Evolutionary conservation across 2,113 vertebrate species (phyloP), one percentile per base, ranked within the genome.

Genomic region (Antigone vipio): DNA sequence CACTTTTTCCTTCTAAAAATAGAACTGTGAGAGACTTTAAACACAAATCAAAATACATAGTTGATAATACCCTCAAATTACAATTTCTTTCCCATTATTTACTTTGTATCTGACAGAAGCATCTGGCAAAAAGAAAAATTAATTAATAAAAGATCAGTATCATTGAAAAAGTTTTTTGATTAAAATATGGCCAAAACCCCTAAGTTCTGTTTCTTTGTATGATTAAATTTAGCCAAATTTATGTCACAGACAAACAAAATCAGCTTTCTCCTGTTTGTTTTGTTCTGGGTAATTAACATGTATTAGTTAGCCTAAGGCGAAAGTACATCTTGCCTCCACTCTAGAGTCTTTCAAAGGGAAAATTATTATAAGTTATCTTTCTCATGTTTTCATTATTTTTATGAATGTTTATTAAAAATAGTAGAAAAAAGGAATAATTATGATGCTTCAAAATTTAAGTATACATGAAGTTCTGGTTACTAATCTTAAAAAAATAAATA

Each of bases 111-210:
- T 59, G 21, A 22, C 27, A 15, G 24, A 76, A 55, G 5, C 21
- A 73, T 29, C 55, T 59, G n/a, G 3, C 0, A 2, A 60, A 91
- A 55, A 3, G 2, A 42, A 83, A 72, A 91, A 71, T 10, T 0
- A 64, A 6, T 67, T 88, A 1, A 9, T 47, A 62, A 47, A 71
- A 53, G 1, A 30, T 29, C 19, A 35, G 1, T 24, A 29, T 68
- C 1, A 27, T 9, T 47, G 7, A 45, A 17, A 9, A n/a, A 22
- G 15, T 10, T 64, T 84, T 49, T 23, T 30, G 4, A 45, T 63
- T 53, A 47, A 15, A 91, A 50, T 60, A 23, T 9, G 7, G 3
- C 2, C 2, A 30, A 44, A 62, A 22, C 1, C 0, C 0, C 4
- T 6, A 80, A 29, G 18, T 78, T 45, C 5, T 73, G 2, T 26